Base-by-base conservation (phyloP, 37 sponge, comb jelly and placozoan genomes). In the Theonella swinhoei region DNA sequence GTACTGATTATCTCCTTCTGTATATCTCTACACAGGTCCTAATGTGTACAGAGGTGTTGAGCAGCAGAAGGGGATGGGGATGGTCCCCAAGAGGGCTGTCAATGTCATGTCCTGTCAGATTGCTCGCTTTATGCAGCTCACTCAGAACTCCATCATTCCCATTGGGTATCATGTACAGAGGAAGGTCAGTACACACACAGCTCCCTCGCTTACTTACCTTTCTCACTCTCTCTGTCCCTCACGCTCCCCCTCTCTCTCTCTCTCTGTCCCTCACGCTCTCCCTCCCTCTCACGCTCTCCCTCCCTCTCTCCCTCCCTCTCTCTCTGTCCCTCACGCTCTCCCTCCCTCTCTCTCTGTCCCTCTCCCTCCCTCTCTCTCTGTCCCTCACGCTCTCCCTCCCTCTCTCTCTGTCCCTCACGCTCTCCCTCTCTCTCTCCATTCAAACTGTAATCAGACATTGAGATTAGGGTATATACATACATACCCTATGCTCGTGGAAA, bases 21-120 rank as follows among this genome's bases (percentile, higher is more conserved):
- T n/a, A n/a, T n/a, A n/a, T n/a, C n/a, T n/a, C 20, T 29, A 22
- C 3, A 42, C 69, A 92, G 93, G 88, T 72, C 68, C 76, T 19
- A 59, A 86, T 42, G 42, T 78, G 30, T 93, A 75, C 68, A 87
- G 80, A 4, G 65, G 84, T 17, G 39, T 66, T 31, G 8, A 47
- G 3, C 90, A 89, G 74, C 65, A 54, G 34, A 93, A 93, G 60
- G 94, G 94, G 19, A 28, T 93, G 41, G 73, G 79, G 17, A 82
- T 94, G 85, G 73, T 88, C 17, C 97, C 97, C 69, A 96, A 96
- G 74, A 77, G 82, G 68, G 86, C 88, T 0, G 80, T 94, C 35
- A 74, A 89, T 39, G 92, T 96, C 32, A 89, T 96, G 92, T 37
- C 83, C 11, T 94, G 97, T 47, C 85, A 96, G 75, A 76, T 96